Evolutionary conservation across 1,140 invertebrate genomes (phyloP).

Genomic region (Mactra quadrangularis): DNA sequence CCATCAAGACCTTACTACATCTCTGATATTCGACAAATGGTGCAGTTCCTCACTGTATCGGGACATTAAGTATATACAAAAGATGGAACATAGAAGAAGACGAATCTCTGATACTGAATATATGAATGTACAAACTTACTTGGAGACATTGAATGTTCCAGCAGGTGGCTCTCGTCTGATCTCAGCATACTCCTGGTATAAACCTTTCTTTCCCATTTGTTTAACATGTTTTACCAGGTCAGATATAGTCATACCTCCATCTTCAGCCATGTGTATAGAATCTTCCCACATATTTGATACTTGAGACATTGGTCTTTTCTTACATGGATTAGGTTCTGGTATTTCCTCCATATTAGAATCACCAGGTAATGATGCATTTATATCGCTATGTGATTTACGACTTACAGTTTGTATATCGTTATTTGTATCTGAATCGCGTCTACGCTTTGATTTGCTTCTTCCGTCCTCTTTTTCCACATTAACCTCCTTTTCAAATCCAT

Average conservation of each 20-base stretch:
- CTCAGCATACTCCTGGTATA: constrained; percentile 91
- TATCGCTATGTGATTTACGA: constrained; percentile 52
- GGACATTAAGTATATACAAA: neutral
- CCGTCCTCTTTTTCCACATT: constrained; percentile 72
- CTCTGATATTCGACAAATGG: too few relatives aligned
- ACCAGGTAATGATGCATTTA: constrained; percentile 31
- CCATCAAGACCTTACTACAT: too few relatives aligned
- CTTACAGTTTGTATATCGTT: constrained; percentile 51
- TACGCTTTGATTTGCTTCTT: constrained; percentile 56
- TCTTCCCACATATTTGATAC: constrained; percentile 75
- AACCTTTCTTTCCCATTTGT: constrained; percentile 89
- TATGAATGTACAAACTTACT: constrained; percentile 74
- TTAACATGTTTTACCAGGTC: constrained; percentile 92
- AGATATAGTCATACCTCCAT: constrained; percentile 87
- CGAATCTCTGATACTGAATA: neutral
- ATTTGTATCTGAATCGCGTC: constrained; percentile 65
- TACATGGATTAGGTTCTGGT: constrained; percentile 65
- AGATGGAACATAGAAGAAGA: neutral
- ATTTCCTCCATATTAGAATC: constrained; percentile 24
- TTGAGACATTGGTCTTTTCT: constrained; percentile 71
- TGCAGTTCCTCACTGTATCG: too few relatives aligned
- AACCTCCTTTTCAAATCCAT: constrained; percentile 71
- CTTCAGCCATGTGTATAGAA: constrained; percentile 80
- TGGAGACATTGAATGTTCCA: constrained; percentile 87
- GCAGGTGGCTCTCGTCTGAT: constrained; percentile 92